Percentiles rank a stretch among this genome's conserved stretches.
These are phyloP conservation scores for Hozukius guyotensis DNA, from an alignment of 2,797 vertebrate genomes.

Conservation along the genomic window DNA sequence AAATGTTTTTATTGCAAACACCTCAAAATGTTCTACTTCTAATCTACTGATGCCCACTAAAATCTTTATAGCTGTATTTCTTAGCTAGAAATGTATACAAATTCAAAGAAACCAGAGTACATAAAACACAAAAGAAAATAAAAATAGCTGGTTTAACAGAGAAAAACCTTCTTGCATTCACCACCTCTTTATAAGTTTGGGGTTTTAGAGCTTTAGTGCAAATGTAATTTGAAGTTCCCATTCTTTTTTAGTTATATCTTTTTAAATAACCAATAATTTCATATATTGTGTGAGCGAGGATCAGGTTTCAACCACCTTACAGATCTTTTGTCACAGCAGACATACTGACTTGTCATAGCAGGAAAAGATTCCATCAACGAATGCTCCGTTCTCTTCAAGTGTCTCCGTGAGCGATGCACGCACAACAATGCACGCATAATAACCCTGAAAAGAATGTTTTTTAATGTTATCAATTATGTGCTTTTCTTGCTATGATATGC, in stretches of 20 bases:
- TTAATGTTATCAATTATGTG: background rate
- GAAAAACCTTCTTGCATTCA: background rate
- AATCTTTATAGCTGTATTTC: background rate
- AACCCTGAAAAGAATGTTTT: background rate
- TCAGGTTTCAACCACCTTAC: background rate
- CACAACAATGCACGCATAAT: background rate
- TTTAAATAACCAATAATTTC: background rate
- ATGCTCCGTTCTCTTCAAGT: background rate
- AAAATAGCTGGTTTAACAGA: background rate
- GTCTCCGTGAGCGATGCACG: background rate
- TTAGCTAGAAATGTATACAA: background rate
- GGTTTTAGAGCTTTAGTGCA: background rate
- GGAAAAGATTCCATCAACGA: background rate
- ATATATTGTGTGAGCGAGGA: background rate
- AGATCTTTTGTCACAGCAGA: background rate
- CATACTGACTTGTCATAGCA: background rate
- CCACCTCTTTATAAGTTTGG: background rate
- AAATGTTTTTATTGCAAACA: background rate
- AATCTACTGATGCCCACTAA: background rate
- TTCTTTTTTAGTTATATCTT: background rate
- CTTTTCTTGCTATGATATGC: background rate
- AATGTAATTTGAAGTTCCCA: background rate
- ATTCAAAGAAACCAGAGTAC: background rate
- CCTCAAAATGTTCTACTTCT: background rate
- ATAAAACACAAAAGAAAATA: background rate